A percentile compares a stretch with the other conserved stretches of the same genome.
These are phyloP conservation scores for Punctoribates punctum DNA, from an alignment of 2,888 invertebrate genomes.

Conservation along the genomic window DNA sequence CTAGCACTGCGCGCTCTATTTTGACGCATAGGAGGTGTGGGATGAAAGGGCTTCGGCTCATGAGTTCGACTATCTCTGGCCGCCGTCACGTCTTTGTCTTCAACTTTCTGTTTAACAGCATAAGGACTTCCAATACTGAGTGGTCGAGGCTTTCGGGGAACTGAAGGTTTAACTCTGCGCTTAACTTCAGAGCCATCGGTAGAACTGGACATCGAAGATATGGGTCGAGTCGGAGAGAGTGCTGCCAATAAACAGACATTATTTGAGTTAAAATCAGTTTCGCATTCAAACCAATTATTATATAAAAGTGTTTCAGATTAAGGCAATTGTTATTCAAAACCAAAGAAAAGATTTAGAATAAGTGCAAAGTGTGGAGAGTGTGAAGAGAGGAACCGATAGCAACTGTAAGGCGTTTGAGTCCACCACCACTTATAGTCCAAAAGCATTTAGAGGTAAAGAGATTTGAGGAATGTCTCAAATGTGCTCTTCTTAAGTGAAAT, in stretches of 20 bases:
- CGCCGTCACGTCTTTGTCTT: neutral
- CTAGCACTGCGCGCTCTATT: conserved; percentile 39
- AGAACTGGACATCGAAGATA: conserved; percentile 75
- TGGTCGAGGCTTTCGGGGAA: conserved; percentile 61
- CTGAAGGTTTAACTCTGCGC: conserved; percentile 46
- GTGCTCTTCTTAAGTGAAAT: neutral
- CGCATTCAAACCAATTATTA: too few species aligned
- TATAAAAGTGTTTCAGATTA: neutral
- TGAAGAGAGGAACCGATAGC: neutral
- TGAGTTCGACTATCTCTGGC: conserved; percentile 1
- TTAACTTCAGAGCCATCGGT: conserved; percentile 46
- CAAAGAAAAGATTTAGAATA: conserved; percentile 17
- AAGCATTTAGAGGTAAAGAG: neutral
- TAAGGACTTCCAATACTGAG: conserved; percentile 77
- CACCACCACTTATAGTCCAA: too few species aligned
- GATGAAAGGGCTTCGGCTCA: neutral
- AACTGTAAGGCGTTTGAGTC: neutral
- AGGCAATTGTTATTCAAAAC: neutral
- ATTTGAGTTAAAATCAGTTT: too few species aligned
- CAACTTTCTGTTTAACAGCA: conserved; percentile 16
- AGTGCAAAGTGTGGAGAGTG: neutral
- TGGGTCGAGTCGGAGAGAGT: conserved; percentile 67
- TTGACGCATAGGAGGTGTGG: conserved; percentile 6
- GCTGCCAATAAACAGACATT: too few species aligned
- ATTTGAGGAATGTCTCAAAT: neutral